Percentiles rank a stretch among this genome's conserved stretches.
These are phyloP conservation scores for Lota lota DNA, from an alignment of 2,113 vertebrate genomes.

Conservation along the genomic window DNA sequence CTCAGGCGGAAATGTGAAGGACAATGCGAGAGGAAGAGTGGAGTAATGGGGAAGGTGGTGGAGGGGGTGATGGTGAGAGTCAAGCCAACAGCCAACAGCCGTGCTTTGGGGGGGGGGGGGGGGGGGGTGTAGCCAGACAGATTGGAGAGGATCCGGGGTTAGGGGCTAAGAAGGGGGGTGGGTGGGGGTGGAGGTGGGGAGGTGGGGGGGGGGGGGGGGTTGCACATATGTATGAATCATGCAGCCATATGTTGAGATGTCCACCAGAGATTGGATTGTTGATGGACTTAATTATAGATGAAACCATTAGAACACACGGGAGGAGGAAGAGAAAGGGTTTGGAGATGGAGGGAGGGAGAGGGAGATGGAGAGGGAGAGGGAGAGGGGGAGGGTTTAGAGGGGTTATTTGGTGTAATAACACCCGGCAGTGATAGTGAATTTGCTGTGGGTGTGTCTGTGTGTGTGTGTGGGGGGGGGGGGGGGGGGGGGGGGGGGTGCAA, in stretches of 20 bases:
- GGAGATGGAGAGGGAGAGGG: not conserved
- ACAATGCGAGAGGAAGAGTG: constrained; percentile 51
- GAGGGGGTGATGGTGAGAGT: constrained; percentile 25
- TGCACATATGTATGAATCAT: constrained; percentile 10
- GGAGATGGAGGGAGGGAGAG: not conserved
- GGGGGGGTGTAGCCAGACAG: not conserved
- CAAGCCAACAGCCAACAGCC: not conserved
- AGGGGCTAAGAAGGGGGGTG: constrained; percentile 41
- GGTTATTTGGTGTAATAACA: constrained; percentile 19
- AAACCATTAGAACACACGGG: constrained; percentile 30
- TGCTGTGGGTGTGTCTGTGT: not conserved
- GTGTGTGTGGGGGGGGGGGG: too few relatives aligned
- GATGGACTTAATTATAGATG: constrained; percentile 67
- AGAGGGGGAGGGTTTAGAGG: not conserved
- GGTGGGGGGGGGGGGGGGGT: not conserved
- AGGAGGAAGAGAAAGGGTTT: not conserved
- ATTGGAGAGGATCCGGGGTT: too few relatives aligned
- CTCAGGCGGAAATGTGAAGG: constrained; percentile 43
- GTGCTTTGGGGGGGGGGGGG: not conserved
- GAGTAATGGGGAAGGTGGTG: not conserved
- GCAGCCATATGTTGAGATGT: constrained; percentile 62
- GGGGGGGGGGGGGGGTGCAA: constrained; percentile 17
- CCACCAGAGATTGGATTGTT: constrained; percentile 56
- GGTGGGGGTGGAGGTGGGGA: constrained; percentile 39
- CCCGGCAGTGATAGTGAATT: constrained; percentile 51